Evolutionary conservation across 2,113 vertebrate genomes (phyloP).

Genomic region (Nicator chloris): DNA sequence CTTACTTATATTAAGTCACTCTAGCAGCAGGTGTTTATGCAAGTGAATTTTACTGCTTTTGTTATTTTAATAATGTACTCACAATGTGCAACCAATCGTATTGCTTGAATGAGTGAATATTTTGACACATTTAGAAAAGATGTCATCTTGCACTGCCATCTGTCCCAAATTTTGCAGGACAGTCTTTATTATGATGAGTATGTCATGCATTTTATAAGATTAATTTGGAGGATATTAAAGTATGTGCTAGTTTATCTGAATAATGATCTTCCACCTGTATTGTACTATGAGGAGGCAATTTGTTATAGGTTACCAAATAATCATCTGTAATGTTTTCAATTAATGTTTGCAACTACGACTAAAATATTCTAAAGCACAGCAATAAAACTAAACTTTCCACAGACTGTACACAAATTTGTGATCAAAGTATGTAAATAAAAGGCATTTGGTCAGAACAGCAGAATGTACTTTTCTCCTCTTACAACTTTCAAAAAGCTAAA

Average conservation of each 20-base stretch:
- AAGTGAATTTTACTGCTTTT: constrained; percentile 55
- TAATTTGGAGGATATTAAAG: constrained; percentile 20
- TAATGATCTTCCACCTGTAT: constrained; percentile 23
- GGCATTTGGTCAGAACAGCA: background rate
- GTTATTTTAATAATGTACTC: constrained; percentile 56
- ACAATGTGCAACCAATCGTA: constrained; percentile 28
- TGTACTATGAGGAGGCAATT: background rate
- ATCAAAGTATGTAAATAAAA: background rate
- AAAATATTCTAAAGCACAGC: background rate
- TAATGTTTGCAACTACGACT: background rate
- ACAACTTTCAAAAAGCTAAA: background rate
- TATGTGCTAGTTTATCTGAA: background rate
- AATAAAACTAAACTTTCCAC: background rate
- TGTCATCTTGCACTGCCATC: constrained; percentile 64
- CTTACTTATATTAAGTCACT: constrained; percentile 27
- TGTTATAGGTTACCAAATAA: background rate
- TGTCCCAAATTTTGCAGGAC: constrained; percentile 65
- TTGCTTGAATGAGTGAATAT: constrained; percentile 35
- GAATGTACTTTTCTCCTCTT: background rate
- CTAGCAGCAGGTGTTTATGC: constrained; percentile 46
- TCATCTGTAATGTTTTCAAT: background rate
- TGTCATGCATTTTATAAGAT: constrained; percentile 24
- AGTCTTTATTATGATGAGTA: constrained; percentile 58
- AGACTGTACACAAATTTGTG: background rate
- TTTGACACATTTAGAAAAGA: constrained; percentile 62